phyloP scores from a whole-genome alignment of 2,797 vertebrate genomes.

The Chloroceryle inda region DNA sequence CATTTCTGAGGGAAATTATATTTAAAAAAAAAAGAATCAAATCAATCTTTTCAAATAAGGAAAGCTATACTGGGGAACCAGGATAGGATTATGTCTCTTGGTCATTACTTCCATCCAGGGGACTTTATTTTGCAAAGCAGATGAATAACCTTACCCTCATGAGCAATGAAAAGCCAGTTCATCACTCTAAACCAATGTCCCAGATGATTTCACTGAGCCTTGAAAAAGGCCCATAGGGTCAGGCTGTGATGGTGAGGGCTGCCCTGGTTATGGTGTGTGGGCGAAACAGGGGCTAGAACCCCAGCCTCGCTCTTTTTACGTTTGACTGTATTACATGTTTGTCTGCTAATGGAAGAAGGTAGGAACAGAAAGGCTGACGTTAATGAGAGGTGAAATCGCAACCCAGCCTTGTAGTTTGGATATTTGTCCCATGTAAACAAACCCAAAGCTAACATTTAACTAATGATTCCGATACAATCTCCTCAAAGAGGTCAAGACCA shows the following conservation, averaged over 20 bases:
- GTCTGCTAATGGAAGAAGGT: not conserved
- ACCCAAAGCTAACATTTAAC: not conserved
- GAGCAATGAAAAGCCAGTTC: not conserved
- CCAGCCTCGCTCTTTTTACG: fast-evolving
- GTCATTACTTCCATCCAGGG: not conserved
- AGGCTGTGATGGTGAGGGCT: not conserved
- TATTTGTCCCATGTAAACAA: not conserved
- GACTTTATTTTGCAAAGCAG: constrained; percentile 10
- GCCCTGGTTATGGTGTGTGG: not conserved
- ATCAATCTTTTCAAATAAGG: constrained; percentile 47
- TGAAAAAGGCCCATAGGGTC: not conserved
- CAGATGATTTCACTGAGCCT: not conserved
- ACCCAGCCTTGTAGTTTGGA: not conserved
- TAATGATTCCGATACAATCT: not conserved
- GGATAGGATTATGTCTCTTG: constrained; percentile 39
- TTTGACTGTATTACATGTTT: not conserved
- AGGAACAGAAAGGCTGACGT: not conserved
- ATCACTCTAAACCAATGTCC: not conserved
- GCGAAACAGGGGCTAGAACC: not conserved
- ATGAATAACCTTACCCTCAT: not conserved
- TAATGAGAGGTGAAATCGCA: not conserved
- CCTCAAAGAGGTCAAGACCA: not conserved
- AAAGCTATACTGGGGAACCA: constrained; percentile 41
- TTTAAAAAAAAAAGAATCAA: not conserved
- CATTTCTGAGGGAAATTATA: constrained; percentile 44